Evolutionary conservation across 2,797 vertebrate species (phyloP), one percentile per base, ranked within the genome.

Genomic region (Limosa lapponica): DNA sequence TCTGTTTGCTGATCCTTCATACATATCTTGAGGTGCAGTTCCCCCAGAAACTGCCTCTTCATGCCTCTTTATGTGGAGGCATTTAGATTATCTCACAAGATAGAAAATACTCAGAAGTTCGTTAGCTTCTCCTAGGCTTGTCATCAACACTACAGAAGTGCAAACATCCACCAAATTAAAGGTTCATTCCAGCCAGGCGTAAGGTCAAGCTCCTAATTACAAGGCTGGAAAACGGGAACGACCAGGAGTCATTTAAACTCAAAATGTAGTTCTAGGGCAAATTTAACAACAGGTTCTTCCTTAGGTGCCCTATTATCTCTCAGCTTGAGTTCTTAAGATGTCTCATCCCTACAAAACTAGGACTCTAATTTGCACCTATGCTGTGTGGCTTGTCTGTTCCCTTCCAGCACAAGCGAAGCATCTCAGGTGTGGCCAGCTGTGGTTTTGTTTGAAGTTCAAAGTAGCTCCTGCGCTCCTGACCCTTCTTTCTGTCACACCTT

Each of bases 161-260:
- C 41, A 78, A 86, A 32, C 58, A 86, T 88, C 87, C 81, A 88
- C 74, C 57, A 83, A 54, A 88, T 83, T 83, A 88, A 64, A 93
- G 34, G 51, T 69, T 94, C 36, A 10, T 36, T 67, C 61, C 73
- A 87, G 41, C n/a, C 44, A 66, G 61, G 73, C 3, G 1, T 82
- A 72, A 82, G 82, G 69, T 91, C 75, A 88, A 86, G 51, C 39
- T 69, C 61, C 73, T 90, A 88, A 94, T 95, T 88, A 87, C 41
- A 86, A 69, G 54, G 66, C 30, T 91, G 66, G 62, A 89, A 82
- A 91, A 61, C 3, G 7, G 66, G 72, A 86, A 91, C 61, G 52
- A 72, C 80, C 20, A 2, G 41, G 70, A 94, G 62, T 86, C 80
- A 72, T 88, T 93, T 87, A 91, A 91, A 74, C 74, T 55, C 66